phyloP scores from a whole-genome alignment of 2,888 invertebrate species.

The Timandra comae region DNA sequence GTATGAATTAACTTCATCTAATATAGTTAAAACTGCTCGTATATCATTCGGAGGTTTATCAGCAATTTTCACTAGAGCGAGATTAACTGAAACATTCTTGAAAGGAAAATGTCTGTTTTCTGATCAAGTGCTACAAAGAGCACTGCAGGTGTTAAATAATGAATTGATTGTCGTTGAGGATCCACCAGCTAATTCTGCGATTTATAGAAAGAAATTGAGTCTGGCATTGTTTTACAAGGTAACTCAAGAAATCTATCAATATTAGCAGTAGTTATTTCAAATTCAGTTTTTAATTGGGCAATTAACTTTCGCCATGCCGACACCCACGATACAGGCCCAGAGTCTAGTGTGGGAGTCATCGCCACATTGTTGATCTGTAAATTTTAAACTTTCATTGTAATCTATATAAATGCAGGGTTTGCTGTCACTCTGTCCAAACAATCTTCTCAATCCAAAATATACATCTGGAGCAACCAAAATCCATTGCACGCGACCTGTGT shows the following conservation, averaged over 20 bases:
- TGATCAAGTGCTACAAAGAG: constrained; percentile 52
- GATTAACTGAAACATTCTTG: constrained; percentile 64
- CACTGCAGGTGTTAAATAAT: constrained; percentile 29
- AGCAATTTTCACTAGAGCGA: constrained; percentile 56
- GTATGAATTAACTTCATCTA: too few species aligned
- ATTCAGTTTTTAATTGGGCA: too few species aligned
- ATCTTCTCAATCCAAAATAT: constrained; percentile 46
- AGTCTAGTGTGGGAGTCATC: too few species aligned
- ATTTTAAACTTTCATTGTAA: too few species aligned
- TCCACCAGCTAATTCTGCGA: constrained; percentile 73
- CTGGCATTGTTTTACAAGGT: constrained; percentile 69
- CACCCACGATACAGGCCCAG: too few species aligned
- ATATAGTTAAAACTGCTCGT: too few species aligned
- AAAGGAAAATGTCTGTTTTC: constrained; percentile 55
- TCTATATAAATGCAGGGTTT: too few species aligned
- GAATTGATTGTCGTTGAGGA: constrained; percentile 38
- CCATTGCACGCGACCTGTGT: constrained; percentile 70
- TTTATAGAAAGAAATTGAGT: constrained; percentile 77
- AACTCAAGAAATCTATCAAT: too few species aligned
- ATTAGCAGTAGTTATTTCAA: too few species aligned
- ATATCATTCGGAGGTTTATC: constrained; percentile 80
- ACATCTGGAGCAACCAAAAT: constrained; percentile 54
- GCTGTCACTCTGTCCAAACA: constrained; percentile 64
- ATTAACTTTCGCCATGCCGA: too few species aligned
- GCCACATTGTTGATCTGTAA: too few species aligned